phyloP scores from a whole-genome alignment of 2,888 invertebrate genomes.

The Coelinius sp. region DNA sequence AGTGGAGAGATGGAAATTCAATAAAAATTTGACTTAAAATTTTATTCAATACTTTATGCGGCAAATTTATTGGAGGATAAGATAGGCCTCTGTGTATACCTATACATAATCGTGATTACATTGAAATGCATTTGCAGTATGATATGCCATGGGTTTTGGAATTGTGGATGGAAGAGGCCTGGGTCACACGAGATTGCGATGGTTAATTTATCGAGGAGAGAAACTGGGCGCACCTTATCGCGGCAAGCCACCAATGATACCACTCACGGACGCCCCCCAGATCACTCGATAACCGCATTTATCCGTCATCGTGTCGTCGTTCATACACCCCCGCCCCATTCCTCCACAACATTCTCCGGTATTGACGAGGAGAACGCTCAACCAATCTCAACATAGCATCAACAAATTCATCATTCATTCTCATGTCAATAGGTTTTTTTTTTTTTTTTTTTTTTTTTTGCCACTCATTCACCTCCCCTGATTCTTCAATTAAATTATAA shows the following conservation, averaged over 20 bases:
- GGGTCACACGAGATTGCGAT: slow-evolving; percentile 69
- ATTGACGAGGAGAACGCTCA: neutral
- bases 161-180: slow-evolving; percentile 60
- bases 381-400: neutral
- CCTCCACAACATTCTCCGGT: neutral
- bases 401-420: neutral
- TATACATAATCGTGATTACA: slow-evolving; percentile 34
- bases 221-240: slow-evolving; percentile 60
- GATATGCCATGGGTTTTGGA: slow-evolving; percentile 32
- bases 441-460: neutral
- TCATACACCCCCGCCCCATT: neutral
- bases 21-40: too few relatives aligned
- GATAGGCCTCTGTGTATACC: neutral
- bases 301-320: slow-evolving; percentile 22
- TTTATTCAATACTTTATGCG: too few relatives aligned
- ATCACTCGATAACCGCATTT: slow-evolving; percentile 66
- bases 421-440: neutral
- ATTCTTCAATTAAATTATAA: neutral
- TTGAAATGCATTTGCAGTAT: slow-evolving; percentile 32
- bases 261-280: slow-evolving; percentile 69
- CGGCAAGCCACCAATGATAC: slow-evolving; percentile 59
- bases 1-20: too few relatives aligned
- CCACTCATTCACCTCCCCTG: neutral
- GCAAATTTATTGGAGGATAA: neutral
- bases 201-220: slow-evolving; percentile 51